A percentile compares a stretch with the other conserved stretches of the same genome.
Evolutionary conservation across 2,113 vertebrate genomes (phyloP).

Genomic region (Upupa epops): DNA sequence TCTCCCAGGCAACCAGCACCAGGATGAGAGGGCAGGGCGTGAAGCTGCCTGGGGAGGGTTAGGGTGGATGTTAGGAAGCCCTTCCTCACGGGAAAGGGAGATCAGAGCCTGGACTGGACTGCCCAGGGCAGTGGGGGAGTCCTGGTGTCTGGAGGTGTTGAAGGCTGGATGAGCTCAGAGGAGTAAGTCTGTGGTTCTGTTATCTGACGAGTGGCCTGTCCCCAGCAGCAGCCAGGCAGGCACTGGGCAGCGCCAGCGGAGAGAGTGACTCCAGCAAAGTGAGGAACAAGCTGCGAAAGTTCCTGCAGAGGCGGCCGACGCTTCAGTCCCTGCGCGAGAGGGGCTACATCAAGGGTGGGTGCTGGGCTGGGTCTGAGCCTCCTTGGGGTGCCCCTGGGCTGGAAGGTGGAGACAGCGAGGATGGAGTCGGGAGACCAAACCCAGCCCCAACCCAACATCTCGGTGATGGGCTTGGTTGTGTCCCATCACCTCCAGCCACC

Average conservation of each 20-base stretch:
- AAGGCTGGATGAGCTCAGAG: no score
- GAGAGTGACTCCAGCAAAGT: constrained; percentile 82
- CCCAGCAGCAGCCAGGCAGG: not conserved
- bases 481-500: not conserved
- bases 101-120: no score
- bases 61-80: no score
- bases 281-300: constrained; percentile 84
- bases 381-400: not conserved
- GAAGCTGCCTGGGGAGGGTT: no score
- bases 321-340: constrained; percentile 88
- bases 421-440: not conserved
- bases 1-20: no score
- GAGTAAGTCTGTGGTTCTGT: no score
- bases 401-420: not conserved
- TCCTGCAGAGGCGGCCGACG: constrained; percentile 87
- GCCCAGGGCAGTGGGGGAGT: no score
- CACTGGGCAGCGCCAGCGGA: not conserved
- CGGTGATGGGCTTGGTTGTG: fast-evolving
- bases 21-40: no score
- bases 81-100: no score
- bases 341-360: constrained; percentile 87
- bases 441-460: fast-evolving
- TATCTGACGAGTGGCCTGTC: fast-evolving
- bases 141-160: no score
- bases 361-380: not conserved